These are phyloP conservation scores for Agrilus biguttatus DNA, from an alignment of 2,888 invertebrate species.

Conservation along the genomic window DNA sequence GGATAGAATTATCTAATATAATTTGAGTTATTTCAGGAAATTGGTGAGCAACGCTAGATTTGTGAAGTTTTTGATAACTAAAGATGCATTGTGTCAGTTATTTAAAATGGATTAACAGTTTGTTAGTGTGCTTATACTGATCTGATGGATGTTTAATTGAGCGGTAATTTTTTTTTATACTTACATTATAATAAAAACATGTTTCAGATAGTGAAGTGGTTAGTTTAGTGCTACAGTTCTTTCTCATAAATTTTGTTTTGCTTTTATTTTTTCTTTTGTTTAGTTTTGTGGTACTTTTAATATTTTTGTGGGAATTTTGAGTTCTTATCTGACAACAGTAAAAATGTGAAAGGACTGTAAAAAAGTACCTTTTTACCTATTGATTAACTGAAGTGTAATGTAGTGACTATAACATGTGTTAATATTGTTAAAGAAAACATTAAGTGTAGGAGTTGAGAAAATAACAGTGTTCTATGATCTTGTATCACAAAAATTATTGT, in stretches of 20 bases:
- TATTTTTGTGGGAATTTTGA: neutral
- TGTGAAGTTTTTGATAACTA: constrained; percentile 4
- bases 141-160: constrained; percentile 4
- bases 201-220: constrained; percentile 9
- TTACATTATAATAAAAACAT: constrained; percentile 5
- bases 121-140: too few relatives aligned
- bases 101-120: too few relatives aligned
- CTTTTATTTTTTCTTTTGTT: constrained; percentile 6
- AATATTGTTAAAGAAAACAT: too few relatives aligned
- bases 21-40: constrained; percentile 16
- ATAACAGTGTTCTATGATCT: too few relatives aligned
- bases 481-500: too few relatives aligned
- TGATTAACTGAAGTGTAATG: constrained; percentile 11
- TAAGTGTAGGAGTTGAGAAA: too few relatives aligned
- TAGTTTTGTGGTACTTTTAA: constrained; percentile 7
- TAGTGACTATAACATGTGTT: constrained; percentile 7
- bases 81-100: too few relatives aligned
- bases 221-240: constrained; percentile 14
- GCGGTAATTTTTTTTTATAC: constrained; percentile 1
- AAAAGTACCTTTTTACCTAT: constrained; percentile 6
- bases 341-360: constrained; percentile 15
- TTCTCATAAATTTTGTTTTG: constrained; percentile 11
- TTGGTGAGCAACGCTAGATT: constrained; percentile 13
- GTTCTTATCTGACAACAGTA: constrained; percentile 1
- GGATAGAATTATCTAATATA: neutral